These are phyloP conservation scores for Dendrophyllia cribrosa DNA, from an alignment of 64 coral and sea anemone species.

Conservation along the genomic window DNA sequence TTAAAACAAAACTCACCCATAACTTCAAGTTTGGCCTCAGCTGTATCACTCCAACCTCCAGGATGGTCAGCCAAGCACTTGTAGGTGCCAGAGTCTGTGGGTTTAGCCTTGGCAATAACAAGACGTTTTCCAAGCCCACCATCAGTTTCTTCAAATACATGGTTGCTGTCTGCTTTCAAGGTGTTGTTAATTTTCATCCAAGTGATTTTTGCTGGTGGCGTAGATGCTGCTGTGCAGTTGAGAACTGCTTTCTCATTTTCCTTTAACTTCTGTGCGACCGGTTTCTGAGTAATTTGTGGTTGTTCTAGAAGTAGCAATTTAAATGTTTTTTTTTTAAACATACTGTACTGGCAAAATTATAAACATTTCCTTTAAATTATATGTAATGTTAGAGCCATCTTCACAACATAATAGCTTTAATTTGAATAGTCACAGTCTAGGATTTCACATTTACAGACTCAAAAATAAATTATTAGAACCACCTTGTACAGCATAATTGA, in stretches of 20 bases:
- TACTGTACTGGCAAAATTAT: background rate
- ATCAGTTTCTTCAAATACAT: background rate
- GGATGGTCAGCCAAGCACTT: slow-evolving; percentile 43
- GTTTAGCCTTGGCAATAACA: background rate
- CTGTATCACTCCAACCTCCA: slow-evolving; percentile 35
- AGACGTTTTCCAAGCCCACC: slow-evolving; percentile 5
- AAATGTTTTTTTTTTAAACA: background rate
- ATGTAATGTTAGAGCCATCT: too few species aligned
- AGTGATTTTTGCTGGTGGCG: slow-evolving; percentile 38
- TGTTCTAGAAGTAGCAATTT: slow-evolving; percentile 42
- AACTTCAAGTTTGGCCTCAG: slow-evolving; percentile 50
- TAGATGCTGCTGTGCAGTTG: slow-evolving; percentile 20
- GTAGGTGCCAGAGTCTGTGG: slow-evolving; percentile 44
- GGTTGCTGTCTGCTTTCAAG: background rate
- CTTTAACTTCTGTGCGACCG: slow-evolving; percentile 22
- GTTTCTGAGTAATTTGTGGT: slow-evolving; percentile 59
- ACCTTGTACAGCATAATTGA: too few species aligned
- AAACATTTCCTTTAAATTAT: background rate
- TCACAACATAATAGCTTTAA: too few species aligned
- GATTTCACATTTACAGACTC: too few species aligned
- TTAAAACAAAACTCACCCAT: slow-evolving; percentile 57
- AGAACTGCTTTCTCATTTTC: slow-evolving; percentile 43
- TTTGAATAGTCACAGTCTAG: too few species aligned
- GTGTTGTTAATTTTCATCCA: slow-evolving; percentile 34
- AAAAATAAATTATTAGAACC: too few species aligned